Percentiles rank a stretch among this genome's conserved stretches.
Evolutionary conservation across 2,797 vertebrate genomes (phyloP).

Genomic region (Enteromius mattozi): DNA sequence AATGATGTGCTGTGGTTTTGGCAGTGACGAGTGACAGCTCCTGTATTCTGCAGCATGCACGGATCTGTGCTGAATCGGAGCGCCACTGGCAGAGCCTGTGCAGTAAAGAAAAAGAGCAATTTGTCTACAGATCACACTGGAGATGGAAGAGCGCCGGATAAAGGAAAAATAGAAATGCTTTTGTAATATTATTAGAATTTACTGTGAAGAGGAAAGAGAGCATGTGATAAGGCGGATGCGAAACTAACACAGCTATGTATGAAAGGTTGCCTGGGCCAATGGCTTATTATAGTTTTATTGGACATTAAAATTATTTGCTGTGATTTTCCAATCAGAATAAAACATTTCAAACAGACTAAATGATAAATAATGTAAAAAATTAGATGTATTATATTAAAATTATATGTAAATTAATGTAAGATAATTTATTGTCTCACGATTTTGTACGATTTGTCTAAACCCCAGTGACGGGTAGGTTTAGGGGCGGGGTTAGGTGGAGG

Average conservation of each 20-base stretch:
- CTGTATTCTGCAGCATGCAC: constrained; percentile 69
- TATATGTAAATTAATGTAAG: not conserved
- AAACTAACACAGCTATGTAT: not conserved
- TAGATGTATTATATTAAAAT: not conserved
- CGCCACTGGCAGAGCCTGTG: constrained; percentile 66
- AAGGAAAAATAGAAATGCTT: constrained; percentile 51
- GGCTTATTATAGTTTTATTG: not conserved
- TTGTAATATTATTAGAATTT: constrained; percentile 21
- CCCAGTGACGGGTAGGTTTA: no score
- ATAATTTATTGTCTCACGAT: no score
- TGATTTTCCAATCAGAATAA: not conserved
- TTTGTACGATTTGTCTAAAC: no score
- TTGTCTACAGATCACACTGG: constrained; percentile 59
- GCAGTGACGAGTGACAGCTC: constrained; percentile 71
- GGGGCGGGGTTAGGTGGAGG: no score
- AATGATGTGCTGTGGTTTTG: constrained; percentile 76
- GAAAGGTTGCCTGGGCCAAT: not conserved
- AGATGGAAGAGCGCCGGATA: constrained; percentile 43
- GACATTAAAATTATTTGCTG: not conserved
- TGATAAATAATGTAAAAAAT: not conserved
- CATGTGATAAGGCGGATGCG: not conserved
- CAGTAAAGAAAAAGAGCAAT: constrained; percentile 63
- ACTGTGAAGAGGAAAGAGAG: not conserved
- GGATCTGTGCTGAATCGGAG: constrained; percentile 74
- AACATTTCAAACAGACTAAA: not conserved